Evolutionary conservation across 2,113 vertebrate species (phyloP), one percentile per base, ranked within the genome.

Genomic region (Orthonyx spaldingii): DNA sequence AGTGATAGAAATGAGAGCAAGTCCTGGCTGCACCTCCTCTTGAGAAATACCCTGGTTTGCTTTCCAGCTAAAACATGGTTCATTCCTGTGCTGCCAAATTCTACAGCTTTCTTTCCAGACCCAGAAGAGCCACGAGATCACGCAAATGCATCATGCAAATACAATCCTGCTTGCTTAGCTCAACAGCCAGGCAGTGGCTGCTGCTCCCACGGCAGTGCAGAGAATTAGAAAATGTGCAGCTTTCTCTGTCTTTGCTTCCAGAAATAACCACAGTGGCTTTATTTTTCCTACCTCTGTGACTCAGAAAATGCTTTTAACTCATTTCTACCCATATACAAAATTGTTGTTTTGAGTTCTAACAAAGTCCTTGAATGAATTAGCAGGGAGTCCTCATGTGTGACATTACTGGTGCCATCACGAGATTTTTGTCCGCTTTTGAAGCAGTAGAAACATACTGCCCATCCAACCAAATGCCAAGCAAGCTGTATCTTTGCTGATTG

Each of bases 11-110:
- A 80, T 27, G 42, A 88, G 26, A 92, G 32, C 28, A 74, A 92
- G 52, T 55, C 30, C 85, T 94, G 88, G 90, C 88, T 75, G 69
- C 17, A 30, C 14, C 28, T 84, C 61, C 78, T n/a, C 77, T 44
- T 77, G 71, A 87, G 42, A 88, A 96, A 64, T n/a, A 50, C 32
- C 88, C 16, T 4, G 24, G 9, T 68, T 90, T 92, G 22, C 33
- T 88, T 64, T 94, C 87, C 88, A 94, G 83, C 70, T 91, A 79
- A 90, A 93, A 69, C 11, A 80, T 39, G 37, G 39, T 13, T 93
- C 27, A 23, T 70, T 77, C 42, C 75, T 32, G 27, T 3, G 1
- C 33, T 95, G 91, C 90, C 87, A 94, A 93, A 77, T 77, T 81
- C 68, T 81, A 21, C 50, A 78, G 44, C 64, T 86, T 68, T 53